Percentiles rank a stretch among this genome's conserved stretches.
phyloP scores from a whole-genome alignment of 2,888 invertebrate genomes.

The Drosophila affinis region DNA sequence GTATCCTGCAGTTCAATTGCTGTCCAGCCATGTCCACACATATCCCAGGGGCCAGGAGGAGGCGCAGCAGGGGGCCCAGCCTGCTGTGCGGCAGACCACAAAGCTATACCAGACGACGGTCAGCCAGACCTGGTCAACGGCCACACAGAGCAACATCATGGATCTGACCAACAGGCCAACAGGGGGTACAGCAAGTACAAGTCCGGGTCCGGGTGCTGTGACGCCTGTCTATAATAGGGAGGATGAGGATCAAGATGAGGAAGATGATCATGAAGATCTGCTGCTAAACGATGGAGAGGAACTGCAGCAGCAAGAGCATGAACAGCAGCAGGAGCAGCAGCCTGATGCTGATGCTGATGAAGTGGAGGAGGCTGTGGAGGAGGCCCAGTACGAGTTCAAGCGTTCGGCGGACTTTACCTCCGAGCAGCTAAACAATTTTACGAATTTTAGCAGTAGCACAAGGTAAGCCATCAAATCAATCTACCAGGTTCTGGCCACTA shows the following conservation, averaged over 20 bases:
- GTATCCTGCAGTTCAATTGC: constrained; percentile 50
- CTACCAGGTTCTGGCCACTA: not conserved
- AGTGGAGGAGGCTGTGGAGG: constrained; percentile 13
- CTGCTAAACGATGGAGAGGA: constrained; percentile 10
- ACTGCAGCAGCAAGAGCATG: not conserved
- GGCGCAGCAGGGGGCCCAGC: constrained; percentile 21
- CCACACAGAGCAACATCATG: constrained; percentile 61
- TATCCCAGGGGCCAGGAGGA: constrained; percentile 67
- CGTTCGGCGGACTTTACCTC: constrained; percentile 59
- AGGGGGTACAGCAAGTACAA: not conserved
- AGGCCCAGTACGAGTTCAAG: constrained; percentile 62
- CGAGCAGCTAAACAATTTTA: constrained; percentile 67
- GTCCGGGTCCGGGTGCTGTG: not conserved
- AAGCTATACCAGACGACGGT: constrained; percentile 74
- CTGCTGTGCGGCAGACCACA: constrained; percentile 49
- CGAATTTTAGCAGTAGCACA: constrained; percentile 68
- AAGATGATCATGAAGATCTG: constrained; percentile 4
- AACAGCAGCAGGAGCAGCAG: too few relatives aligned
- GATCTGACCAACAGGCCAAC: constrained; percentile 55
- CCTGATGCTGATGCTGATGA: constrained; percentile 8
- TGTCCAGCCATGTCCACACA: constrained; percentile 67
- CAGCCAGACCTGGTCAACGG: constrained; percentile 69
- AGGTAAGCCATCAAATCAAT: constrained; percentile 41
- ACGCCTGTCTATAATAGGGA: constrained; percentile 15
- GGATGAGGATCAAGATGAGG: constrained; percentile 13